A percentile compares a stretch with the other conserved stretches of the same genome.
phyloP scores from a whole-genome alignment of 2,113 vertebrate genomes.

The Dromas ardeola region DNA sequence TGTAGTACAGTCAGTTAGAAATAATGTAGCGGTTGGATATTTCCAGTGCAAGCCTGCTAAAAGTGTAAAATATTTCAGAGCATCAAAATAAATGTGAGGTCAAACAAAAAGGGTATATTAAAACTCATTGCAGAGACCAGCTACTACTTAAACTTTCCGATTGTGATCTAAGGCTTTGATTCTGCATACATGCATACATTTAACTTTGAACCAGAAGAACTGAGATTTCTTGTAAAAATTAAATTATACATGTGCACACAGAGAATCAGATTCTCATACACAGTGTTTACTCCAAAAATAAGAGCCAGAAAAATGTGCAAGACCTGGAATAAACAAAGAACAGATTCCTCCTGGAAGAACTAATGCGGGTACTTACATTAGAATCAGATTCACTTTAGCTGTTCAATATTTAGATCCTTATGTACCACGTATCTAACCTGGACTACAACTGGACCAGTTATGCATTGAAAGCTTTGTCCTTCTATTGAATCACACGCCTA shows the following conservation, averaged over 20 bases:
- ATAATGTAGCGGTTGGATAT: not conserved
- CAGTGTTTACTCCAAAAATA: not conserved
- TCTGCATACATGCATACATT: not conserved
- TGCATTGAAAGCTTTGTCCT: not conserved
- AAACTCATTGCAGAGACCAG: not conserved
- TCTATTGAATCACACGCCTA: not conserved
- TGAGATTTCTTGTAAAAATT: constrained; percentile 8
- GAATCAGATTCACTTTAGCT: not conserved
- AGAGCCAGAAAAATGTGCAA: not conserved
- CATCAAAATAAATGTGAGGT: not conserved
- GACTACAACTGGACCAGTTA: not conserved
- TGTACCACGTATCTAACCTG: not conserved
- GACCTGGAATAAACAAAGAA: not conserved
- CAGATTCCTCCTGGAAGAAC: not conserved
- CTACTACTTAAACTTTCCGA: not conserved
- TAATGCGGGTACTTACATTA: not conserved
- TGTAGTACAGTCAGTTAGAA: not conserved
- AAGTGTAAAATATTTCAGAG: not conserved
- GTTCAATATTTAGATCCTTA: constrained; percentile 4
- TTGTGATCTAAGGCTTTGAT: not conserved
- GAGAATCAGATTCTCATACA: not conserved
- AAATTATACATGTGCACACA: not conserved
- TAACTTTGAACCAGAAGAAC: not conserved
- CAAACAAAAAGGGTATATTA: not conserved
- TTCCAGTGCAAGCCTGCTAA: not conserved